Conservation (phyloP, 1,140 invertebrate genomes). For the Bathynomus jamesi region DNA sequence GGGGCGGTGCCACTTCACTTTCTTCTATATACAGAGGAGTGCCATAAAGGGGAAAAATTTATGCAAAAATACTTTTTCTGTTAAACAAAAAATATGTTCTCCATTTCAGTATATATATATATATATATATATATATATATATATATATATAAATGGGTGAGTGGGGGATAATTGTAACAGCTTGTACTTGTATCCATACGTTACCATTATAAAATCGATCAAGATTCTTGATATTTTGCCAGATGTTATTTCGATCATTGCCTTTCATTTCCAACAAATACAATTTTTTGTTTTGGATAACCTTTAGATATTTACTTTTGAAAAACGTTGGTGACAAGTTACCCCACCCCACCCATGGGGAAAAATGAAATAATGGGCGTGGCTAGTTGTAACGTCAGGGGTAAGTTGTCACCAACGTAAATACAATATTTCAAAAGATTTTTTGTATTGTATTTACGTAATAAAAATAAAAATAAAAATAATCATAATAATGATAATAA, state of each 20-base stretch:
- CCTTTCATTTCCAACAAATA: no score
- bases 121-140: no score
- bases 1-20: background rate
- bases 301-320: background rate
- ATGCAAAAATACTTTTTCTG: background rate
- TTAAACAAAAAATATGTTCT: background rate
- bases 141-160: no score
- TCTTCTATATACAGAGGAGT: background rate
- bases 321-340: background rate
- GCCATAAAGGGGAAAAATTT: background rate
- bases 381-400: background rate
- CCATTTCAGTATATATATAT: background rate
- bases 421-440: background rate
- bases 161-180: background rate
- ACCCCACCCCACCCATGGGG: background rate
- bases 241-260: no score
- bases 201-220: background rate
- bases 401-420: background rate
- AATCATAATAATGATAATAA: background rate
- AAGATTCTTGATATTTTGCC: background rate
- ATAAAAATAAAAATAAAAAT: background rate
- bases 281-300: background rate
- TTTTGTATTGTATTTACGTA: no score
- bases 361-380: background rate
- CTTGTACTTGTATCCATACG: background rate